These are phyloP conservation scores for Plectrocnemia conspersa DNA, from an alignment of 1,140 invertebrate genomes.

Conservation along the genomic window DNA sequence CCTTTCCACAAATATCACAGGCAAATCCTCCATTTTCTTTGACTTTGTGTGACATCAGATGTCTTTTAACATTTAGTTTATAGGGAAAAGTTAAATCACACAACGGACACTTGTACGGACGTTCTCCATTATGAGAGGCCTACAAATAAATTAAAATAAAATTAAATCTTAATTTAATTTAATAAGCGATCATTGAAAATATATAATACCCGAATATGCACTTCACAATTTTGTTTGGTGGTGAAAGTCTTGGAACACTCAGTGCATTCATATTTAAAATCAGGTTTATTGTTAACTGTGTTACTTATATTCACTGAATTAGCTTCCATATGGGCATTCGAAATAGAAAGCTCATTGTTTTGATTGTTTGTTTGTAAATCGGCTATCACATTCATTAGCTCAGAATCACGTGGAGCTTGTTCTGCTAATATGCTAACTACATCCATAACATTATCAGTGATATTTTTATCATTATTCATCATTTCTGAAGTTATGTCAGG, in stretches of 20 bases:
- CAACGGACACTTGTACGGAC: slow-evolving; percentile 52
- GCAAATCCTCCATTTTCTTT: slow-evolving; percentile 50
- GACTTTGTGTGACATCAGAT: slow-evolving; percentile 52
- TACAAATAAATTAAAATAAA: slow-evolving; percentile 25
- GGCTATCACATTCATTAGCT: too few species aligned
- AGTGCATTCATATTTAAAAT: slow-evolving; percentile 45
- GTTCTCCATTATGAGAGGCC: slow-evolving; percentile 52
- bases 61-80: slow-evolving; percentile 54
- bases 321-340: too few species aligned
- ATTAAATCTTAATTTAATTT: slow-evolving; percentile 14
- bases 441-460: too few species aligned
- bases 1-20: slow-evolving; percentile 67
- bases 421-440: too few species aligned
- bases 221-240: slow-evolving; percentile 53
- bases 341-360: too few species aligned
- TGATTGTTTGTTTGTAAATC: too few species aligned
- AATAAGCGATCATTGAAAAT: too few species aligned
- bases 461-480: background rate
- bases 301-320: too few species aligned
- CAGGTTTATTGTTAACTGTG: background rate
- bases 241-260: slow-evolving; percentile 55
- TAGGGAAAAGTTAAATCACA: slow-evolving; percentile 57
- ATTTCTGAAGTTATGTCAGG: slow-evolving; percentile 12
- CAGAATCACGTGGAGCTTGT: too few species aligned
- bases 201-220: slow-evolving; percentile 53